A percentile compares a stretch with the other conserved stretches of the same genome.
Conservation (phyloP, 2,888 invertebrate species). For the Drosophila affinis region DNA sequence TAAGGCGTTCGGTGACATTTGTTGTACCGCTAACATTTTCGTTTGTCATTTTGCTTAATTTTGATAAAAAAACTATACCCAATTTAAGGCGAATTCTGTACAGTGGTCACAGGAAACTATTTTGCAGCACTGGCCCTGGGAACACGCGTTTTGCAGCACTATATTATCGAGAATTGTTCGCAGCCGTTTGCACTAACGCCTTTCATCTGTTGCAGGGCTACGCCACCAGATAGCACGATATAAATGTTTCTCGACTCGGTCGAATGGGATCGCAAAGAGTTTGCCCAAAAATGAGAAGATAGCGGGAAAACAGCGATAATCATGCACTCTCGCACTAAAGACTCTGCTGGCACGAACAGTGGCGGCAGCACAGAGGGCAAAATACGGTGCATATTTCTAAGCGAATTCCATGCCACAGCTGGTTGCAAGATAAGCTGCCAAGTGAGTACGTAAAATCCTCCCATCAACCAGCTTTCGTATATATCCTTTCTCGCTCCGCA, state of each 20-base stretch:
- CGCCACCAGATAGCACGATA: too few species aligned
- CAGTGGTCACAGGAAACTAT: too few species aligned
- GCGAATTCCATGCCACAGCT: constrained; percentile 90
- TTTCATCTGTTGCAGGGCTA: too few species aligned
- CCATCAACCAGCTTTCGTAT: not conserved
- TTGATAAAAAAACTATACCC: not conserved
- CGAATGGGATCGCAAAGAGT: not conserved
- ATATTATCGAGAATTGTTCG: too few species aligned
- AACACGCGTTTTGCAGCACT: too few species aligned
- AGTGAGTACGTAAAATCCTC: constrained; percentile 84
- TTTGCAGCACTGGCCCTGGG: too few species aligned
- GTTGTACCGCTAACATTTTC: constrained; percentile 81
- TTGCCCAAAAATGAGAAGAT: constrained; percentile 16
- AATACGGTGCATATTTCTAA: constrained; percentile 92
- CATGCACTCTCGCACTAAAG: constrained; percentile 63
- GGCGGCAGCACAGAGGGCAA: constrained; percentile 87
- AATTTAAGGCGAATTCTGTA: not conserved
- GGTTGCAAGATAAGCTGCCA: constrained; percentile 94
- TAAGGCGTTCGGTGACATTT: constrained; percentile 85
- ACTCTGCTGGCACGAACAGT: constrained; percentile 20
- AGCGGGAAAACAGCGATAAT: constrained; percentile 11
- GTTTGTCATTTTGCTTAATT: constrained; percentile 85
- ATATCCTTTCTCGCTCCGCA: constrained; percentile 69
- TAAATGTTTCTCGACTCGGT: too few species aligned
- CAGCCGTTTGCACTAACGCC: too few species aligned